phyloP scores from a whole-genome alignment of 2,113 vertebrate genomes.

The Bungarus multicinctus region DNA sequence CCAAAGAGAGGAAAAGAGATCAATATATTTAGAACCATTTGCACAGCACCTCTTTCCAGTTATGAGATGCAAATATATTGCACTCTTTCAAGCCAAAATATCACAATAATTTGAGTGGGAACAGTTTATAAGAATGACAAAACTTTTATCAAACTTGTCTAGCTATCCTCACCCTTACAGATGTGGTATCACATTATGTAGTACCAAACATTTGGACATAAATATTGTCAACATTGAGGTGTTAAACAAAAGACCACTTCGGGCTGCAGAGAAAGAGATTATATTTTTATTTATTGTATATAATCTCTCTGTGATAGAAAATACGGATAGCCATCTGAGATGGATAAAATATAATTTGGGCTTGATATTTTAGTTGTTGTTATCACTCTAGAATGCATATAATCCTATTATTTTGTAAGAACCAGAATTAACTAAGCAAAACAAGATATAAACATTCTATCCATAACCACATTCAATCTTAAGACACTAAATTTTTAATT shows the following conservation, averaged over 20 bases:
- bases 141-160: background rate
- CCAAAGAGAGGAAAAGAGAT: constrained; percentile 40
- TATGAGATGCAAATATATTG: background rate
- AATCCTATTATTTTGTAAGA: background rate
- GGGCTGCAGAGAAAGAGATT: too few relatives aligned
- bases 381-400: background rate
- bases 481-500: background rate
- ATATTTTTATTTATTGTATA: background rate
- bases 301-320: background rate
- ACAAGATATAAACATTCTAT: background rate
- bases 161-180: background rate
- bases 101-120: background rate
- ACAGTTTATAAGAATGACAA: background rate
- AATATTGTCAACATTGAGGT: background rate
- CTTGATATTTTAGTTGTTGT: background rate
- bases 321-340: background rate
- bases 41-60: background rate
- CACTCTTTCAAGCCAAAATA: background rate
- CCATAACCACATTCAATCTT: too few relatives aligned
- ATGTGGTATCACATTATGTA: background rate
- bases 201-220: background rate
- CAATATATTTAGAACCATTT: background rate
- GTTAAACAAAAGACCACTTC: background rate
- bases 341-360: background rate
- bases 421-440: background rate